Conservation (phyloP, 2,113 vertebrate genomes). For the Callocephalon fimbriatum region DNA sequence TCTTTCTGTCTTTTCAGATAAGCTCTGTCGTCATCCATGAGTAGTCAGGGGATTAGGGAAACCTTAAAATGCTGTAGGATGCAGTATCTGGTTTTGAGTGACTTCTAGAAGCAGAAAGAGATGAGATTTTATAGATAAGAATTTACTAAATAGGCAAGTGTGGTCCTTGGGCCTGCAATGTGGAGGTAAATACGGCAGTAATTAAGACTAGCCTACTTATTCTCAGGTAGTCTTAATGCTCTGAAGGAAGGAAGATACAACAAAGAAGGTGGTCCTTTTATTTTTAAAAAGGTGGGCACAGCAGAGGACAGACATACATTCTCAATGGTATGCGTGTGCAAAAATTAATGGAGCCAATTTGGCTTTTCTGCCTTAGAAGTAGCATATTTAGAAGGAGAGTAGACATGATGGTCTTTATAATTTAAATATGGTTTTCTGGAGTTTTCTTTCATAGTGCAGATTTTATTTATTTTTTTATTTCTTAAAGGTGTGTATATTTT, state of each 20-base stretch:
- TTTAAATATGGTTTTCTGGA: neutral
- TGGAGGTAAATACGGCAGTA: neutral
- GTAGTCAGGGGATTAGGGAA: neutral
- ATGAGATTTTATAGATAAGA: neutral
- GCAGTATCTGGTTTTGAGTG: neutral
- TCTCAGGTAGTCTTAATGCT: neutral
- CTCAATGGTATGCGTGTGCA: neutral
- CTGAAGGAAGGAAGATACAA: neutral
- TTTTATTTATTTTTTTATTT: neutral
- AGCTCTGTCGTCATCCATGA: neutral
- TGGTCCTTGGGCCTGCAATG: neutral
- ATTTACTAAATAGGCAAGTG: accelerated
- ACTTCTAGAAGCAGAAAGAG: neutral
- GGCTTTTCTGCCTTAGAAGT: neutral
- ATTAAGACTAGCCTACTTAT: neutral
- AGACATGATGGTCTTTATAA: neutral
- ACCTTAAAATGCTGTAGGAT: neutral
- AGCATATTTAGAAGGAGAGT: neutral
- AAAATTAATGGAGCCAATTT: neutral
- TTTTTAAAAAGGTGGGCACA: neutral
- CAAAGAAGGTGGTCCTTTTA: neutral
- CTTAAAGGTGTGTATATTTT: neutral
- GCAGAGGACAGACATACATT: neutral
- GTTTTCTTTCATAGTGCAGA: neutral
- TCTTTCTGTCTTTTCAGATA: neutral